Evolutionary conservation across 2,888 invertebrate species (phyloP).

Genomic region (Cetonia aurata): DNA sequence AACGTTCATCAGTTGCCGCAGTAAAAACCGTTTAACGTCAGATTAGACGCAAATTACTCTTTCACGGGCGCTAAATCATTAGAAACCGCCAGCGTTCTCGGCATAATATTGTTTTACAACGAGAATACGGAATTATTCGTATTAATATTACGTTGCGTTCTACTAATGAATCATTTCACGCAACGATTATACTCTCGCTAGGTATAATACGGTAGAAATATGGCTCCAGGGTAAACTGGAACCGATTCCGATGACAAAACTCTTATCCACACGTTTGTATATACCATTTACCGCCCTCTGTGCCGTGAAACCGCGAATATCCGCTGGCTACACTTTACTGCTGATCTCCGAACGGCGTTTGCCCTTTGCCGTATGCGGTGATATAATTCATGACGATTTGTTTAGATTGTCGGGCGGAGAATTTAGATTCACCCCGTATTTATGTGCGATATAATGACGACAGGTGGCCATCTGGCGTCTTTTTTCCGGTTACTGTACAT

Average conservation of each 20-base stretch:
- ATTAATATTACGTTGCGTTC: too few relatives aligned
- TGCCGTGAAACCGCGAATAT: constrained; percentile 16
- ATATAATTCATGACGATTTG: constrained; percentile 56
- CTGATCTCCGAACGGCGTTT: constrained; percentile 52
- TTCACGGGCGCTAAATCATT: not conserved
- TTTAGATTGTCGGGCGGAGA: constrained; percentile 53
- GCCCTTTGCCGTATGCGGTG: constrained; percentile 46
- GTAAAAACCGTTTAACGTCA: constrained; percentile 27
- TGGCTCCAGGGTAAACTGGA: constrained; percentile 41
- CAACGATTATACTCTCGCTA: too few relatives aligned
- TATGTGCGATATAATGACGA: constrained; percentile 53
- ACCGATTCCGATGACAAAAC: constrained; percentile 49
- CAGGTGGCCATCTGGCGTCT: constrained; percentile 57
- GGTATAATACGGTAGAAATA: constrained; percentile 17
- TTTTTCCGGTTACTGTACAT: constrained; percentile 12
- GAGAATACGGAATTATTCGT: too few relatives aligned
- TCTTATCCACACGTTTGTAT: constrained; percentile 33
- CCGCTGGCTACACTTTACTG: constrained; percentile 39
- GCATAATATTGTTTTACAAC: too few relatives aligned
- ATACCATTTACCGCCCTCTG: not conserved
- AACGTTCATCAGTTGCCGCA: constrained; percentile 16
- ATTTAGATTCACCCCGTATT: constrained; percentile 53
- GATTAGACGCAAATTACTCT: constrained; percentile 23
- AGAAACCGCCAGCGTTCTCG: not conserved
- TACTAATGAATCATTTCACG: too few relatives aligned